These are phyloP conservation scores for Apostichopus californicus DNA, from an alignment of 35 echinoderm and acorn worm genomes.

Conservation along the genomic window DNA sequence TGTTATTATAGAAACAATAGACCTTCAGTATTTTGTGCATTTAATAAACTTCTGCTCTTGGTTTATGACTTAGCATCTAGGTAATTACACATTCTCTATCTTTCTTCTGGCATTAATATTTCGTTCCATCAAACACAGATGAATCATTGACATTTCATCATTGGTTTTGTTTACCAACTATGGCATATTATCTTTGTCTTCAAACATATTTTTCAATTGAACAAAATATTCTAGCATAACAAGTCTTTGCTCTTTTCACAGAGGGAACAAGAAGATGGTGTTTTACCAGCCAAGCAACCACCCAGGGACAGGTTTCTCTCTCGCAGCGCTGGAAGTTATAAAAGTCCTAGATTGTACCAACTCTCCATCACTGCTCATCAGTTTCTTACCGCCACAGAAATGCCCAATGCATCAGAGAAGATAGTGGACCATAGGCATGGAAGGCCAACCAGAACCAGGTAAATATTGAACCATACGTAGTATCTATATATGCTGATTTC, in stretches of 20 bases:
- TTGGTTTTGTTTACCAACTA: too few species aligned
- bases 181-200: too few species aligned
- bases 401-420: conserved; percentile 80
- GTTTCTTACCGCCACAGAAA: conserved; percentile 92
- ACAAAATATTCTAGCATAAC: too few species aligned
- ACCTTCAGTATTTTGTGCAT: too few species aligned
- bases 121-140: too few species aligned
- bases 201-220: not conserved
- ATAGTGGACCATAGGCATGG: conserved; percentile 83
- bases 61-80: too few species aligned
- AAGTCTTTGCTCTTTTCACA: not conserved
- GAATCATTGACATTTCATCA: too few species aligned
- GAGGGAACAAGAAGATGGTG: conserved; percentile 83
- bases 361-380: conserved; percentile 80
- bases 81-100: too few species aligned
- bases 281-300: conserved; percentile 48
- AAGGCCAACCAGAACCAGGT: conserved; percentile 91
- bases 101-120: too few species aligned
- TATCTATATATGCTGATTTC: too few species aligned
- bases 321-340: conserved; percentile 6
- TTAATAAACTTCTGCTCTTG: too few species aligned
- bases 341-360: conserved; percentile 48
- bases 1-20: too few species aligned
- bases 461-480: not conserved
- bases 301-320: conserved; percentile 21